Evolutionary conservation across 2,888 invertebrate genomes (phyloP).

Genomic region (Scrobipalpa costella): DNA sequence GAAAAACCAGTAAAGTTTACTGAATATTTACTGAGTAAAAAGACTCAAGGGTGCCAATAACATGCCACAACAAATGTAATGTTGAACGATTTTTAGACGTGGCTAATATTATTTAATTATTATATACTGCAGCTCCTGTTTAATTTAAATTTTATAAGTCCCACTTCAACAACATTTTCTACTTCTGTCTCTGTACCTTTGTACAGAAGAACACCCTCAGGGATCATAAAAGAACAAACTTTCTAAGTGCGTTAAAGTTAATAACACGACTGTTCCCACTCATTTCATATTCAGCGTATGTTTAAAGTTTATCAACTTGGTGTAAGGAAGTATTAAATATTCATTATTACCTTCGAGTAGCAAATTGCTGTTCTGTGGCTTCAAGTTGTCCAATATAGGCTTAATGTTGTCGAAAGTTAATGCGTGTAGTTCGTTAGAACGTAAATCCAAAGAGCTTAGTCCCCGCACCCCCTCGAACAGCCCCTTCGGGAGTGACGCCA

Average conservation of each 20-base stretch:
- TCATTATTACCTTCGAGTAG: constrained; percentile 86
- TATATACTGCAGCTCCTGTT: no score
- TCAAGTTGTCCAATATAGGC: constrained; percentile 89
- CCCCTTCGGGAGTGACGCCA: constrained; percentile 85
- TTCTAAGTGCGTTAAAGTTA: constrained; percentile 64
- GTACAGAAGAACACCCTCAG: constrained; percentile 58
- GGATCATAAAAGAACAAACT: constrained; percentile 69
- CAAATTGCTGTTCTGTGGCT: constrained; percentile 87
- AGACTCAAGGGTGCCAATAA: no score
- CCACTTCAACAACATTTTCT: constrained; percentile 46
- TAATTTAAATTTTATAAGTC: neutral
- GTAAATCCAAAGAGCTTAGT: constrained; percentile 87
- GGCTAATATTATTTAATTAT: no score
- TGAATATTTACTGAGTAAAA: no score
- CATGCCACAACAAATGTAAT: no score
- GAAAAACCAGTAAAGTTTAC: no score
- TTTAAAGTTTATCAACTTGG: constrained; percentile 63
- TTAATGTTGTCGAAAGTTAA: constrained; percentile 88
- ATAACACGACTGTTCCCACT: constrained; percentile 61
- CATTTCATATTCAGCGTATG: constrained; percentile 70
- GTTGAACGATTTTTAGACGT: no score
- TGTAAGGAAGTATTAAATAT: constrained; percentile 60
- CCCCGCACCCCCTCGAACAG: constrained; percentile 87
- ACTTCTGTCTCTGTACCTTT: constrained; percentile 44
- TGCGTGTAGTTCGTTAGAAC: constrained; percentile 88